Percentiles rank a stretch among this genome's conserved stretches.
Evolutionary conservation across 2,113 vertebrate species (phyloP).

Genomic region (Mesoclemmys tuberculata): DNA sequence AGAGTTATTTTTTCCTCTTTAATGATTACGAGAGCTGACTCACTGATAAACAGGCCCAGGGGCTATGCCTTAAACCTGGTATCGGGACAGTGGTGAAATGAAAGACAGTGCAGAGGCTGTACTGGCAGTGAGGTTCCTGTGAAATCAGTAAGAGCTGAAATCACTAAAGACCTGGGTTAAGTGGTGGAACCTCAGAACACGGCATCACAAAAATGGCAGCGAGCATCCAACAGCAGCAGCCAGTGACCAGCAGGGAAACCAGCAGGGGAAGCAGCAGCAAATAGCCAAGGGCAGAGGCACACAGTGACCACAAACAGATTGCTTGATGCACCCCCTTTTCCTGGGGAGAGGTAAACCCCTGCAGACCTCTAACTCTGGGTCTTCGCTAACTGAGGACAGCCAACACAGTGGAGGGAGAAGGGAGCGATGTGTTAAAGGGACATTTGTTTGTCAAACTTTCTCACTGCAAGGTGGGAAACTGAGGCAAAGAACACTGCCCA

Average conservation of each 20-base stretch:
- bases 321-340: too few relatives aligned
- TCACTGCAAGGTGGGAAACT: neutral
- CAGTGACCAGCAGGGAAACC: neutral
- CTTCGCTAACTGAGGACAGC: neutral
- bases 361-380: too few relatives aligned
- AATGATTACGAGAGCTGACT: too few relatives aligned
- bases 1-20: too few relatives aligned
- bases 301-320: too few relatives aligned
- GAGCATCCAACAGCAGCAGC: too few relatives aligned
- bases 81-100: neutral
- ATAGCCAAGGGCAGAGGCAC: neutral
- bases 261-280: neutral
- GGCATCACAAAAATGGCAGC: too few relatives aligned
- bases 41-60: too few relatives aligned
- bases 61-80: neutral
- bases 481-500: neutral
- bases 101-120: neutral
- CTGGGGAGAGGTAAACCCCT: neutral
- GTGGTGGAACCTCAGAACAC: neutral
- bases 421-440: neutral
- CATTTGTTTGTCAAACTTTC: neutral
- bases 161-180: neutral
- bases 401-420: neutral
- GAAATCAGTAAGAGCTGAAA: neutral
- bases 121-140: neutral